Conservation (phyloP, 2,888 invertebrate genomes). For the Crematogaster levior region DNA sequence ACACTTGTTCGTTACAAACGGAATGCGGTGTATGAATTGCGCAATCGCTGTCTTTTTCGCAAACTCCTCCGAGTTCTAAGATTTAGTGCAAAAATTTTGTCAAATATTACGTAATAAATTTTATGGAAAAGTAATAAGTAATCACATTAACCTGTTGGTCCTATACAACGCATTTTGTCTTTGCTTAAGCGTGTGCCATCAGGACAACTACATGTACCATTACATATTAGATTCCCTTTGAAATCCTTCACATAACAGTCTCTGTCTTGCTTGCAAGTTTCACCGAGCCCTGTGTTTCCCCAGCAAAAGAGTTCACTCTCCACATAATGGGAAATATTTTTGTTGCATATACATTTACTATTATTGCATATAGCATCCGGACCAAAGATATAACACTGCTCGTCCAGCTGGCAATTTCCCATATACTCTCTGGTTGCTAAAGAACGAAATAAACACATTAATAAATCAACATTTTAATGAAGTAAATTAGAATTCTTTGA, state of each 20-base stretch:
- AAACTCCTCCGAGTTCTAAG: constrained; percentile 66
- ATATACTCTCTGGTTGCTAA: constrained; percentile 70
- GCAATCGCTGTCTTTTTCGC: constrained; percentile 70
- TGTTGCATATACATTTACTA: constrained; percentile 74
- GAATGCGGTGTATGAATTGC: constrained; percentile 45
- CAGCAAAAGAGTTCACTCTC: constrained; percentile 79
- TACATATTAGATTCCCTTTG: constrained; percentile 63
- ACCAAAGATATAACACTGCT: constrained; percentile 79
- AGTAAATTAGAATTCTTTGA: not conserved
- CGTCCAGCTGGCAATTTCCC: constrained; percentile 67
- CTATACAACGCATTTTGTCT: constrained; percentile 66
- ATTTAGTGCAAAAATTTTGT: constrained; percentile 33
- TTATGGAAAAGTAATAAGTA: not conserved
- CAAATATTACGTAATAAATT: not conserved
- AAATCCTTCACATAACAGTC: constrained; percentile 75
- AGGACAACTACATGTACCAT: constrained; percentile 72
- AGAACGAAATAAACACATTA: not conserved
- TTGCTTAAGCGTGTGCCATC: constrained; percentile 61
- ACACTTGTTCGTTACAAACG: constrained; percentile 60
- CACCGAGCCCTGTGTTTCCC: constrained; percentile 72
- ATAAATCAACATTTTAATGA: not conserved
- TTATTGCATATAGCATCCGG: constrained; percentile 74
- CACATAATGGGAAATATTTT: constrained; percentile 72
- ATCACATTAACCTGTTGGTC: constrained; percentile 42
- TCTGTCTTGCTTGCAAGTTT: constrained; percentile 69